phyloP scores from a whole-genome alignment of 2,797 vertebrate genomes.

The Hypotaenidia philippensis region DNA sequence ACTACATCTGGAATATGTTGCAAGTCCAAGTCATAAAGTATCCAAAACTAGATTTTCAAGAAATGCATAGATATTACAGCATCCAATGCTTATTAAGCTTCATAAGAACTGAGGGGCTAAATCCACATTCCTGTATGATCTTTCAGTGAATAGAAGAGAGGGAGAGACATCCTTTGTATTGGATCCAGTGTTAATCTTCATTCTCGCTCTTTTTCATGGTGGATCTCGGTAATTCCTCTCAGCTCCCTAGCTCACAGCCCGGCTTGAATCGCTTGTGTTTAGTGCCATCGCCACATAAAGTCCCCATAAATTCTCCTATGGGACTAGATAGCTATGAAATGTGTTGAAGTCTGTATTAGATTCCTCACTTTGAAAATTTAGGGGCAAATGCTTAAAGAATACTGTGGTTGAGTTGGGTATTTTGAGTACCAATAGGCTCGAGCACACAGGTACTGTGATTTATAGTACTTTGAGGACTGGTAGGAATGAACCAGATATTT shows the following conservation, averaged over 20 bases:
- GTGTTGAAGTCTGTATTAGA: neutral
- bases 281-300: neutral
- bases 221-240: slow-evolving; percentile 13
- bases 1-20: neutral
- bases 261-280: neutral
- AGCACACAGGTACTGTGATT: neutral
- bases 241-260: neutral
- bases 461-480: neutral
- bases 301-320: neutral
- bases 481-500: neutral
- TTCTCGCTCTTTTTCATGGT: neutral
- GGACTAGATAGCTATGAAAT: neutral
- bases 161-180: neutral
- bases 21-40: neutral
- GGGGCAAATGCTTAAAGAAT: neutral
- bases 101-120: neutral
- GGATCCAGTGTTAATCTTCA: neutral
- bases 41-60: neutral
- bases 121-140: neutral
- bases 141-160: neutral
- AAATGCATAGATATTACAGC: neutral
- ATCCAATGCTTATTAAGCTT: neutral
- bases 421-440: neutral
- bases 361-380: slow-evolving; percentile 22
- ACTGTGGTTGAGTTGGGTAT: neutral